phyloP scores from a whole-genome alignment of 2,113 vertebrate genomes.

The Nansenia antarctica region DNA sequence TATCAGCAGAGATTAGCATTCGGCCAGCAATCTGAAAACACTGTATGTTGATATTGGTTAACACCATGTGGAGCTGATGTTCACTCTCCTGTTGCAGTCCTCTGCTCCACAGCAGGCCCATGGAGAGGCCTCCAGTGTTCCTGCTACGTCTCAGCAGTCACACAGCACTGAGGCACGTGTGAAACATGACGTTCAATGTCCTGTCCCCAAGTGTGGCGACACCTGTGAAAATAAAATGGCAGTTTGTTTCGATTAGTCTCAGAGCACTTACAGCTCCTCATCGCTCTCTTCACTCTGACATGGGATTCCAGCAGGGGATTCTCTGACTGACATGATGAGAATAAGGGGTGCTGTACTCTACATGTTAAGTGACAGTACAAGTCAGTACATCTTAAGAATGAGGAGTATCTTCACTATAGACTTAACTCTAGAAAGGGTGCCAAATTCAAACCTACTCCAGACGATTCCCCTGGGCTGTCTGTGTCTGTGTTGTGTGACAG shows the following conservation, averaged over 20 bases:
- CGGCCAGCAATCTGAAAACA: not conserved
- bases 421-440: not conserved
- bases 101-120: not conserved
- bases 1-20: not conserved
- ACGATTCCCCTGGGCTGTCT: not conserved
- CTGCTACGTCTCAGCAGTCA: not conserved
- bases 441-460: not conserved
- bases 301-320: not conserved
- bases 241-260: not conserved
- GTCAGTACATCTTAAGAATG: not conserved
- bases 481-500: not conserved
- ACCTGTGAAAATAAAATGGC: slow-evolving; percentile 28
- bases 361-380: not conserved
- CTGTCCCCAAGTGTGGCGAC: slow-evolving; percentile 6
- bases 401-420: not conserved
- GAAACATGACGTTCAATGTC: not conserved
- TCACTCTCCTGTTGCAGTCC: not conserved
- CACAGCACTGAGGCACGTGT: not conserved
- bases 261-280: not conserved
- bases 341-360: too few relatives aligned
- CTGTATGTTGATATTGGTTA: not conserved
- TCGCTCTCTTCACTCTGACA: not conserved
- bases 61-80: not conserved
- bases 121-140: not conserved
- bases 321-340: not conserved